These are phyloP conservation scores for Bugulina stolonifera DNA, from an alignment of 2,888 invertebrate species.

Conservation along the genomic window DNA sequence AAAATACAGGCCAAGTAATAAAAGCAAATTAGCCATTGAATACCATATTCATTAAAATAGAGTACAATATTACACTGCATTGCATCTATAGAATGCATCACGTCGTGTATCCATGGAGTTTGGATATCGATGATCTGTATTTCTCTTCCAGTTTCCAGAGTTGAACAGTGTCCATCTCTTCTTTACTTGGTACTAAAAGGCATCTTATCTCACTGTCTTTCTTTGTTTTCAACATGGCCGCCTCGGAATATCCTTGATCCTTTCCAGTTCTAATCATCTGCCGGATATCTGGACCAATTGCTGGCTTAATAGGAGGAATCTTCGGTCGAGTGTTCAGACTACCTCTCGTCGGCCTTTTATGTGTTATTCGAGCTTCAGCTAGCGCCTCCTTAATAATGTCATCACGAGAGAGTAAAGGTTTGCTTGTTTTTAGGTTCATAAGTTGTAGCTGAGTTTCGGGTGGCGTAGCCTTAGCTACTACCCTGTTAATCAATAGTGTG, in stretches of 20 bases:
- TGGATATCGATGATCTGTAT: background rate
- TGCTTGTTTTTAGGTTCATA: background rate
- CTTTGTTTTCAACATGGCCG: slow-evolving; percentile 6
- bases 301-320: background rate
- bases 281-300: background rate
- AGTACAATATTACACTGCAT: no score
- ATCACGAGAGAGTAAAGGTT: slow-evolving; percentile 5
- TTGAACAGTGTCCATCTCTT: slow-evolving; percentile 9
- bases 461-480: background rate
- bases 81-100: background rate
- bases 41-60: no score
- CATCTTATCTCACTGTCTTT: background rate
- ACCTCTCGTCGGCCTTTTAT: background rate
- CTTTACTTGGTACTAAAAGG: slow-evolving; percentile 16
- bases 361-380: background rate
- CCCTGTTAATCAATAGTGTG: background rate
- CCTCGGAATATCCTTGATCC: slow-evolving; percentile 7
- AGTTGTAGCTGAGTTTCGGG: background rate
- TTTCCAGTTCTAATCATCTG: background rate
- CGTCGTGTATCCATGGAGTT: background rate
- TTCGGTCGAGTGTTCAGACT: background rate
- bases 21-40: no score
- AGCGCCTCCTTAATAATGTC: slow-evolving; percentile 7
- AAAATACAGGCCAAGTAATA: no score
- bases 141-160: slow-evolving; percentile 14